A percentile compares a stretch with the other conserved stretches of the same genome.
phyloP scores from a whole-genome alignment of 2,888 invertebrate species.

The Parnassius smintheus region DNA sequence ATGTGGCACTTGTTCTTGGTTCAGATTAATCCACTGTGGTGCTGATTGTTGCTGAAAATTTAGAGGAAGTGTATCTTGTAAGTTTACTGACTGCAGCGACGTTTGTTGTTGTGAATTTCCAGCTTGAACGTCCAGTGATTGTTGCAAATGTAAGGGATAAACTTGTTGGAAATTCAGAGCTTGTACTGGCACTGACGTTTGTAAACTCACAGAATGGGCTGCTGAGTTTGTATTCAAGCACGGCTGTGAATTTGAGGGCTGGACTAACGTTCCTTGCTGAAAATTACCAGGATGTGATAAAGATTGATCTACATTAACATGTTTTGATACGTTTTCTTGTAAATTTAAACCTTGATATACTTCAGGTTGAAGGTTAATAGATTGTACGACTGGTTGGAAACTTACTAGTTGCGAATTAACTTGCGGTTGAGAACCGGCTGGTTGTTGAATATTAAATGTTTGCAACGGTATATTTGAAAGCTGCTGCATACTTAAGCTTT shows the following conservation, averaged over 20 bases:
- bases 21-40: conserved; percentile 5
- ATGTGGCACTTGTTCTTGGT: conserved; percentile 2
- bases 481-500: conserved; percentile 23
- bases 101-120: conserved; percentile 30
- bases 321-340: conserved; percentile 11
- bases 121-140: conserved; percentile 22
- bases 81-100: conserved; percentile 16
- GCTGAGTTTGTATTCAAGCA: conserved; percentile 1
- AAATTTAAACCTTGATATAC: conserved; percentile 13
- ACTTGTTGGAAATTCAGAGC: conserved; percentile 22
- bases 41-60: conserved; percentile 1
- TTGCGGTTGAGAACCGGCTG: conserved; percentile 27
- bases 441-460: conserved; percentile 23
- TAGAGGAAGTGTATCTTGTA: conserved; percentile 2
- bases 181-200: conserved; percentile 9
- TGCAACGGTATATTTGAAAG: conserved; percentile 19
- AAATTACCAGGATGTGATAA: neutral
- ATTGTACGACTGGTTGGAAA: conserved; percentile 17
- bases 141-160: conserved; percentile 27
- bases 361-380: conserved; percentile 17
- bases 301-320: neutral
- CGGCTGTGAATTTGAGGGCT: conserved; percentile 8
- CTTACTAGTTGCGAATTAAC: conserved; percentile 13
- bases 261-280: conserved; percentile 12
- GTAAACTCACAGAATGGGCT: conserved; percentile 13